phyloP scores from a whole-genome alignment of 2,797 vertebrate genomes.

The Diceros bicornis region DNA sequence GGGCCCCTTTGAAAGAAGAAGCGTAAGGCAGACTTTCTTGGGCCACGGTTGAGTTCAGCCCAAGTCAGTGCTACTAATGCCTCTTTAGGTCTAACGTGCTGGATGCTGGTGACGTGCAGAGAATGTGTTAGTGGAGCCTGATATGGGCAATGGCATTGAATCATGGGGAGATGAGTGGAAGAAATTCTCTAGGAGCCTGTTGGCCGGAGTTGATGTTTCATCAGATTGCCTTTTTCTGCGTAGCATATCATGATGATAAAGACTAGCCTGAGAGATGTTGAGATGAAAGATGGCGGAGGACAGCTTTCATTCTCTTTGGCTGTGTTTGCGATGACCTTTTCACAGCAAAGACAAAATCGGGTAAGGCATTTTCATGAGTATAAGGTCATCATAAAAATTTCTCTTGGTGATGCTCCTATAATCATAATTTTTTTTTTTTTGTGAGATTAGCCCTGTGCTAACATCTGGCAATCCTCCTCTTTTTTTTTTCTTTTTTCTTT shows the following conservation, averaged over 20 bases:
- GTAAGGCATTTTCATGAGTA: not conserved
- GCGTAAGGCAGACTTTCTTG: not conserved
- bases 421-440: not conserved
- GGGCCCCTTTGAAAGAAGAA: not conserved
- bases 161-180: not conserved
- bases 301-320: not conserved
- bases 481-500: too few species aligned
- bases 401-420: not conserved
- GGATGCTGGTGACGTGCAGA: not conserved
- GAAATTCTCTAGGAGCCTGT: not conserved
- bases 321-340: not conserved
- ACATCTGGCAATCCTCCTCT: too few species aligned
- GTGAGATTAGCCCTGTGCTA: too few species aligned
- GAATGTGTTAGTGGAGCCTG: not conserved
- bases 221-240: not conserved
- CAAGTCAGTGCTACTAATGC: fast-evolving
- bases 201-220: fast-evolving
- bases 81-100: not conserved
- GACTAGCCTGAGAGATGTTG: not conserved
- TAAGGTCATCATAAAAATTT: not conserved
- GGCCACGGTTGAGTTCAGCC: not conserved
- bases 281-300: not conserved
- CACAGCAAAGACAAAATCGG: not conserved
- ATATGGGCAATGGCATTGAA: not conserved
- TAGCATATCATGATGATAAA: not conserved